Conservation (phyloP, 2,888 invertebrate species). For the Noctua pronuba region DNA sequence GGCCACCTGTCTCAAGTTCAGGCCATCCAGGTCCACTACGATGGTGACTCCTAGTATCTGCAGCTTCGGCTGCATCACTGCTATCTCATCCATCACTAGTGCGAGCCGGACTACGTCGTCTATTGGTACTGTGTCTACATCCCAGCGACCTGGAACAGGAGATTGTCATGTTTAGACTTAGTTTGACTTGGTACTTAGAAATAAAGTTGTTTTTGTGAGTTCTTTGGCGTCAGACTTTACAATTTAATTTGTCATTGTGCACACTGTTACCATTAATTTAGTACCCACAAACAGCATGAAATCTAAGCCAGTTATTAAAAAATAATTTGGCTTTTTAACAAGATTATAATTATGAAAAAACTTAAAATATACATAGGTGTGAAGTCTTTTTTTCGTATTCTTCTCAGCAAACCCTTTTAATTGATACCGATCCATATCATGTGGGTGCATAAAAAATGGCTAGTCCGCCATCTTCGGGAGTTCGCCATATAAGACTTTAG, state of each 20-base stretch:
- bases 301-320: too few species aligned
- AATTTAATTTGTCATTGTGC: not conserved
- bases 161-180: not conserved
- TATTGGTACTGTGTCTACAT: slow-evolving; percentile 78
- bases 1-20: slow-evolving; percentile 80
- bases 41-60: slow-evolving; percentile 87
- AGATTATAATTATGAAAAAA: too few species aligned
- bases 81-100: slow-evolving; percentile 85
- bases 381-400: too few species aligned
- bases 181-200: not conserved
- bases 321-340: too few species aligned
- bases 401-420: too few species aligned
- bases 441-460: too few species aligned
- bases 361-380: too few species aligned
- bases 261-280: not conserved
- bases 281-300: not conserved
- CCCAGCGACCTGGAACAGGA: slow-evolving; percentile 81
- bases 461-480: too few species aligned
- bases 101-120: slow-evolving; percentile 84
- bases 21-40: slow-evolving; percentile 84
- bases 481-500: too few species aligned
- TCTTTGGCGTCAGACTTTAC: not conserved
- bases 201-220: not conserved
- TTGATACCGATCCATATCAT: too few species aligned
- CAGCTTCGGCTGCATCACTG: slow-evolving; percentile 84